Evolutionary conservation across 2,113 vertebrate genomes (phyloP).

Genomic region (Eurystomus gularis): DNA sequence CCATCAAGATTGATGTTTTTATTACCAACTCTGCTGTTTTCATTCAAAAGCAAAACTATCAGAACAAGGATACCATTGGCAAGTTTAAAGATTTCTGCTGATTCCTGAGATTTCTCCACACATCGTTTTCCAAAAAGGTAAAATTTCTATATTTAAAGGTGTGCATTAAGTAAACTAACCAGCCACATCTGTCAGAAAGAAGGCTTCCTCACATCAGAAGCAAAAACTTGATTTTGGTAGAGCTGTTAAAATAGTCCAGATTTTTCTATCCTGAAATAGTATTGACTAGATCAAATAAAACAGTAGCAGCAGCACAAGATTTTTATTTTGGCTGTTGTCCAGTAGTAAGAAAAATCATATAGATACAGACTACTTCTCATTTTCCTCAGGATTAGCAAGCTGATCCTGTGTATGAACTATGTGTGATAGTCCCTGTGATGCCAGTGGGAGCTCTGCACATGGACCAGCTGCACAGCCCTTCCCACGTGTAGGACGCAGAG

Average conservation of each 20-base stretch:
- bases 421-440: neutral
- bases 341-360: neutral
- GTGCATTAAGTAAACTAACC: neutral
- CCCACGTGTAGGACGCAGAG: neutral
- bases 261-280: neutral
- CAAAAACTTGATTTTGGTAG: neutral
- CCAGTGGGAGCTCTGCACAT: neutral
- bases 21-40: neutral
- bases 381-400: neutral
- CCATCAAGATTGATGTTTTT: neutral
- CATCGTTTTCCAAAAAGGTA: neutral
- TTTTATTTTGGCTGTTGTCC: neutral
- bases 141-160: neutral
- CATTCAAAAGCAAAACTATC: neutral
- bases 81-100: neutral
- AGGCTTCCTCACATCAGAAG: neutral
- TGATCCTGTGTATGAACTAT: neutral
- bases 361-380: neutral
- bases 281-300: neutral
- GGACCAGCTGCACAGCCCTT: neutral
- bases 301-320: neutral
- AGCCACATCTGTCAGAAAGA: neutral
- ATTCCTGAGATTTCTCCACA: neutral
- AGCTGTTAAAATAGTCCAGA: neutral
- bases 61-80: neutral